phyloP scores from a whole-genome alignment of 1,140 invertebrate species.

The Panagrolaimus sp. region DNA sequence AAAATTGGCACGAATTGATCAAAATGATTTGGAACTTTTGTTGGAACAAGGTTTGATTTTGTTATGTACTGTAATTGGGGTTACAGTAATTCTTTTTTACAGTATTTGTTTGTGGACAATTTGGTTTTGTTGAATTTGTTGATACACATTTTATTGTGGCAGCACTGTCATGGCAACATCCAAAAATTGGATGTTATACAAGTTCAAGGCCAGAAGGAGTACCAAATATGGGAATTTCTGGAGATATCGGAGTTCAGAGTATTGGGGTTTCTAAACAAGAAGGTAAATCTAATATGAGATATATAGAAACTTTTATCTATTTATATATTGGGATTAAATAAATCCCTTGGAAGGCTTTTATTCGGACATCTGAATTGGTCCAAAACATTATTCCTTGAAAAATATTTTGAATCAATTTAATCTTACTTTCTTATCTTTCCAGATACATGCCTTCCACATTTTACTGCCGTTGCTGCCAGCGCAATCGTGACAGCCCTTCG shows the following conservation, averaged over 20 bases:
- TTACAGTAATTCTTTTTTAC: too few species aligned
- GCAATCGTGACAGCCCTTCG: neutral
- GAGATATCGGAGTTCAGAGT: neutral
- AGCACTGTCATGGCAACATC: neutral
- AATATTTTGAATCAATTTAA: too few species aligned
- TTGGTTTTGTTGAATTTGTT: constrained; percentile 15
- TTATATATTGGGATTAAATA: too few species aligned
- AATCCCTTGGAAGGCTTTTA: too few species aligned
- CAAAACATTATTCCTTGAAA: too few species aligned
- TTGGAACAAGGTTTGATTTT: neutral
- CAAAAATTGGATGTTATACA: neutral
- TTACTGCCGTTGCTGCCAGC: neutral
- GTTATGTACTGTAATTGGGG: too few species aligned
- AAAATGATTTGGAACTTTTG: neutral
- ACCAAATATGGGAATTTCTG: constrained; percentile 1
- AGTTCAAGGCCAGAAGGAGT: neutral
- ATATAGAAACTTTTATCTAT: too few species aligned
- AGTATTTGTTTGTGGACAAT: constrained; percentile 10
- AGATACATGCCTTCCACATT: neutral
- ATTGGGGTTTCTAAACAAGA: neutral
- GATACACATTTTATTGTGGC: constrained; percentile 7
- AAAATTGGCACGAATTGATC: neutral
- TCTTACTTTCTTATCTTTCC: too few species aligned
- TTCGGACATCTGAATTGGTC: too few species aligned
- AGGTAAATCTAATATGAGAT: too few species aligned